Evolutionary conservation across 1,140 invertebrate genomes (phyloP), one percentile per base, ranked within the genome.

Genomic region (Diploscapter pachys): DNA sequence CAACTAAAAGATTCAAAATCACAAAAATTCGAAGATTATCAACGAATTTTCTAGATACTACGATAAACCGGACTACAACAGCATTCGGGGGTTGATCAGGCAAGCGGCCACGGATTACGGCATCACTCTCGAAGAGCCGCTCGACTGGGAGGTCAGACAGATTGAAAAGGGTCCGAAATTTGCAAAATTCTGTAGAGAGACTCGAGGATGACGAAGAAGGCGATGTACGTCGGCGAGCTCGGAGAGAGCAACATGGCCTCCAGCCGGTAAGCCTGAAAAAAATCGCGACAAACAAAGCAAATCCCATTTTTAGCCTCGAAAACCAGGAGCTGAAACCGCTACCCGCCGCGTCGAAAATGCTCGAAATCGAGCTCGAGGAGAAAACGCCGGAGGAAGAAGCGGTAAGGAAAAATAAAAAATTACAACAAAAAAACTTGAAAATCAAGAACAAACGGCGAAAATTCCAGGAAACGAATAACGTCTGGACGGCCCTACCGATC

Each of bases 181-280:
- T 31, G 31, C 31, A 31, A 31, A 31, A 31, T 31, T 31, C 31
- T 31, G 31, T 63, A 74, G 54, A 74, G 56, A 6, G 70, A 74
- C 53, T 49, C 52, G 8, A 9, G 73, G 56, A 69, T 80, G 52
- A 70, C 76, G 11, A 62, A 79, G 31, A 77, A 74, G 51, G 79
- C 80, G 5, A 65, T 65, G 11, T 65, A 76, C 52, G 75, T 80
- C n/a, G 80, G 80, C 4, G 79, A 80, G 49, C 69, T 81, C 4
- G 80, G 80, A 9, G 71, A 80, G 72, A 80, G 77, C 31, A 63
- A 80, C 61, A 55, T 80, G 48, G 71, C 75, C 4, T 80, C 80
- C 3, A 61, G 31, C 31, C 31, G 31, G 31, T 31, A 31, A 31
- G 31, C 31, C 31, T 1, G 31, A 31, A 31, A 31, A 31, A 31